Percentiles rank a stretch among this genome's conserved stretches.
phyloP scores from a whole-genome alignment of 64 coral and sea anemone genomes.

The Actinia equina region DNA sequence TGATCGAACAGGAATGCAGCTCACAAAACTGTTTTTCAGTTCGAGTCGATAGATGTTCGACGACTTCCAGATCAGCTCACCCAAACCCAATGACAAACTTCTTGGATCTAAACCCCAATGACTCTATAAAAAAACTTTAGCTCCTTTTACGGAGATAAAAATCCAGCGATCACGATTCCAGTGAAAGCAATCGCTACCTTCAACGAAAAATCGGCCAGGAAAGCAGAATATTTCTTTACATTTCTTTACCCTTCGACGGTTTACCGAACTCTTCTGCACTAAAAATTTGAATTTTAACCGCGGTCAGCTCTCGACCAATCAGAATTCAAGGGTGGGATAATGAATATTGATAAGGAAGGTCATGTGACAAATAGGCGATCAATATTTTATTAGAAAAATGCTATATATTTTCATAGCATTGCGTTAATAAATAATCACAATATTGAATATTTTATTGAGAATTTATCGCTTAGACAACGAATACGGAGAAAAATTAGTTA shows the following conservation, averaged over 20 bases:
- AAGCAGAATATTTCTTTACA: not conserved
- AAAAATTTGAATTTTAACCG: conserved; percentile 27
- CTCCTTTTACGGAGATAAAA: not conserved
- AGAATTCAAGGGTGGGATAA: not conserved
- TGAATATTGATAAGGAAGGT: not conserved
- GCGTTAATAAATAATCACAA: not conserved
- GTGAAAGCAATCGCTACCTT: not conserved
- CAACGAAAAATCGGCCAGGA: not conserved
- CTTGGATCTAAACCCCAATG: not conserved
- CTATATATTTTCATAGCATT: not conserved
- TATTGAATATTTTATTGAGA: not conserved
- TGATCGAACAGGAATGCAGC: not conserved
- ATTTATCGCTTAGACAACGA: not conserved
- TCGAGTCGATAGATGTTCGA: not conserved
- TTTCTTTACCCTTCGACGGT: not conserved
- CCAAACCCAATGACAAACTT: not conserved
- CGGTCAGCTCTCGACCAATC: not conserved
- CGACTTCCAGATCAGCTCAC: no score
- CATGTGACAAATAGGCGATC: not conserved
- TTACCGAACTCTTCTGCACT: not conserved
- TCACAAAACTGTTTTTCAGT: not conserved
- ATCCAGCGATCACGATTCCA: not conserved
- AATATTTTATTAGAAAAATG: not conserved
- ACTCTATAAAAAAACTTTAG: not conserved
- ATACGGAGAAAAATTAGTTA: not conserved